Evolutionary conservation across 2,113 vertebrate species (phyloP), one percentile per base, ranked within the genome.

Genomic region (Corythornis vintsioides): DNA sequence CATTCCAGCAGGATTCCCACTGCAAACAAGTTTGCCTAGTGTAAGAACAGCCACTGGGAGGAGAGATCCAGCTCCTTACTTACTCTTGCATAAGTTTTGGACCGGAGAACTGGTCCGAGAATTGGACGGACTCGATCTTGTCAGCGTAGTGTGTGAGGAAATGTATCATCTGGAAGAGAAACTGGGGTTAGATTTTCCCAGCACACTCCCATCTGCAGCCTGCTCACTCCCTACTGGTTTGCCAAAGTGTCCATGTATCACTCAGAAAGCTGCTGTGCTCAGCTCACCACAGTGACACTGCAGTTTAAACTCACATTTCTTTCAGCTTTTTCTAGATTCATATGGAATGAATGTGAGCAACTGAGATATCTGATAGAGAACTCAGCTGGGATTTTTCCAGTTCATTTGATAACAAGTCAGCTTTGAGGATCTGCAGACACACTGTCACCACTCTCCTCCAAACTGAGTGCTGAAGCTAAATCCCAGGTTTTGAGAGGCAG

Each of bases 51-150:
- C 74, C 85, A n/a, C 52, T 28, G 43, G 48, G 73, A 79, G 61
- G 76, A 31, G 22, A 91, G 35, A 90, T 90, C 40, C 13, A 74
- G 55, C 63, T 73, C 88, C 56, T 86, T 95, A 98, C 99, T 38
- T 98, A 99, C 99, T 99, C 99, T 99, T 99, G 99, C 99, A 99
- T 99, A 98, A 99, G 97, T 98, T 99, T 99, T 98, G 99, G 98
- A 99, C 99, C 99, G 97, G 99, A 99, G 97, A 99, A 99, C 98
- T 99, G 99, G 98, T 99, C 99, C 97, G 99, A 99, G 96, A 99
- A 99, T 98, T 99, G 99, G 97, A 99, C 97, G 77, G 99, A 99
- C 97, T 99, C 99, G 15, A 99, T 99, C 98, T 99, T 99, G 97
- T 99, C 99, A 95, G 99, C 99, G 24, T 99, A 97, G 94, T 98